Conservation (phyloP, 2,113 vertebrate species). For the Zapus hudsonius region DNA sequence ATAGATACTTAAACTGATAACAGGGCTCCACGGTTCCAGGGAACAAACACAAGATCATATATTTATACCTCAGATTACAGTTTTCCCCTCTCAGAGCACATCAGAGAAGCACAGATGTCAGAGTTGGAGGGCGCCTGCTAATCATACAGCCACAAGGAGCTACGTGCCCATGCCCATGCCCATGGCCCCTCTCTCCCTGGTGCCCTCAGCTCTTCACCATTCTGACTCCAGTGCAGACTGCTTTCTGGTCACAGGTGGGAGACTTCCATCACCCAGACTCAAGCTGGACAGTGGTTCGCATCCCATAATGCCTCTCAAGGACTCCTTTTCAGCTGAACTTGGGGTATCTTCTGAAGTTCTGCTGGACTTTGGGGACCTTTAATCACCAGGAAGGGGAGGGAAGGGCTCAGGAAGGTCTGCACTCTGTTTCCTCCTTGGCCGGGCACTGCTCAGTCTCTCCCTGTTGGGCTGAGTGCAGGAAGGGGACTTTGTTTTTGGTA, state of each 20-base stretch:
- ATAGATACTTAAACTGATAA: constrained; percentile 70
- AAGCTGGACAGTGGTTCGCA: not conserved
- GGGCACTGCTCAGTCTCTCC: not conserved
- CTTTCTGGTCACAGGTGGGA: not conserved
- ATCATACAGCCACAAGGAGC: constrained; percentile 13
- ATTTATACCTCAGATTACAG: constrained; percentile 65
- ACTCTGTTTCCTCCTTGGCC: not conserved
- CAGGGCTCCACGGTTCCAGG: constrained; percentile 15
- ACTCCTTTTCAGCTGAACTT: not conserved
- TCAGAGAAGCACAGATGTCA: constrained; percentile 48
- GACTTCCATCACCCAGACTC: not conserved
- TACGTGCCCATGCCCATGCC: not conserved
- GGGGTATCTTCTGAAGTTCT: not conserved
- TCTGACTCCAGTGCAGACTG: not conserved
- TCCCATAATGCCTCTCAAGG: not conserved
- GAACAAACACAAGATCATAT: constrained; percentile 25
- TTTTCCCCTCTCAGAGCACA: constrained; percentile 9
- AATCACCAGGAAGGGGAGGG: not conserved
- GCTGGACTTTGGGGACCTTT: not conserved
- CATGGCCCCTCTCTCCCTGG: not conserved
- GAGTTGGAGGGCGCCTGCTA: constrained; percentile 41
- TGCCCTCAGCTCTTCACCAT: not conserved
- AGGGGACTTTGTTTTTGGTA: not conserved
- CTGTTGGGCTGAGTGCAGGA: not conserved
- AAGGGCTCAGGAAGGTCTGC: not conserved